Evolutionary conservation across 2,113 vertebrate genomes (phyloP), one percentile per base, ranked within the genome.

Genomic region (Equus przewalskii): DNA sequence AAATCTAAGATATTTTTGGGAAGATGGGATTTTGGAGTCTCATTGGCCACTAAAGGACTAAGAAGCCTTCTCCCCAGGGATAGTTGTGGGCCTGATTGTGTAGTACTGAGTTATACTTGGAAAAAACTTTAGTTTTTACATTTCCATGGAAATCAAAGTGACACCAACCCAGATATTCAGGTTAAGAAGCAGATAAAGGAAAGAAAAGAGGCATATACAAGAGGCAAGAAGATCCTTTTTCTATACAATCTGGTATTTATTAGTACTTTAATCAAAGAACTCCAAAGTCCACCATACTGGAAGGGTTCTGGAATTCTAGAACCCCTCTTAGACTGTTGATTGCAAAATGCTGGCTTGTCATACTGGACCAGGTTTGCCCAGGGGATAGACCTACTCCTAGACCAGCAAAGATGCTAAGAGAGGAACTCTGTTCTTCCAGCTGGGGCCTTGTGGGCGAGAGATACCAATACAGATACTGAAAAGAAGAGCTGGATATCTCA

Each of bases 381-480:
- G 49, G 54, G 56, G 33, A 22, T 7, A 36, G 51, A 36, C 8
- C 82, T 54, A 64, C n/a, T 62, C 15, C 22, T 80, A 70, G 14
- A 10, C 24, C 56, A 89, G 36, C 49, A 84, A 46, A 67, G 21
- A 10, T 30, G 18, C 51, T 62, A 49, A 69, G 14, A 24, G 16
- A 93, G 49, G 51, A 79, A 64, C 3, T 44, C 41, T 56, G 7
- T 89, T 28, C 44, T 67, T 41, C 73, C 62, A 16, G 1, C 28
- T 58, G 72, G 36, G 67, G 10, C 26, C 44, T 33, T 70, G 30
- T 75, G 2, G 79, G 91, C 41, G 82, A 76, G n/a, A 96, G 91
- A 89, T 96, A 96, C 51, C 89, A 83, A 58, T 81, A 51, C 0
- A 97, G 70, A 54, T 36, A 91, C 41, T 30, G n/a, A 41, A 95